Conservation (phyloP, 2,797 vertebrate genomes). For the Arnoldichthys spilopterus region DNA sequence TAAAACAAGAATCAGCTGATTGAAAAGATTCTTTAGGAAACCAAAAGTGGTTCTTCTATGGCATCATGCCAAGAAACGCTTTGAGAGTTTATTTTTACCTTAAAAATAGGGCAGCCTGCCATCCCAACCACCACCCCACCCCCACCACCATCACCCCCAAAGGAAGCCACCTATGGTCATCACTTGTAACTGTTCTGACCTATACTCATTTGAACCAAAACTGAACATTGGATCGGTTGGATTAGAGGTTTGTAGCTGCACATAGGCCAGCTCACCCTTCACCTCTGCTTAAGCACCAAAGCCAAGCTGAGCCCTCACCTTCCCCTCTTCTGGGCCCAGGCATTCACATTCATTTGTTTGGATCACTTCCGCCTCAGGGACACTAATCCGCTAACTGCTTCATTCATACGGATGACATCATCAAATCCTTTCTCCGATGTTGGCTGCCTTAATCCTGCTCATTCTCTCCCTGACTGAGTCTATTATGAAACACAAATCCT, state of each 20-base stretch:
- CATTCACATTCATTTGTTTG: conserved; percentile 75
- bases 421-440: conserved; percentile 79
- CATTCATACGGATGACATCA: conserved; percentile 84
- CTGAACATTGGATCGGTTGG: conserved; percentile 44
- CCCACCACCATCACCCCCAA: not conserved
- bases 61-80: no score
- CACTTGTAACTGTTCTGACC: not conserved
- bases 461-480: conserved; percentile 81
- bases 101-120: no score
- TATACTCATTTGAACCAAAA: conserved; percentile 38
- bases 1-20: no score
- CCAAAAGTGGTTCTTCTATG: no score
- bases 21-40: no score
- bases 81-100: no score
- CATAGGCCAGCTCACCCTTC: conserved; percentile 35
- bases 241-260: conserved; percentile 26
- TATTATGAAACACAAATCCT: conserved; percentile 80
- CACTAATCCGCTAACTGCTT: conserved; percentile 82
- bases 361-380: conserved; percentile 73
- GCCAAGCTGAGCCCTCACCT: conserved; percentile 46
- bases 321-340: conserved; percentile 59
- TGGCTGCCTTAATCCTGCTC: conserved; percentile 82
- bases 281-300: conserved; percentile 42
- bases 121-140: no score
- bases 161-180: not conserved